A percentile compares a stretch with the other conserved stretches of the same genome.
Conservation (phyloP, 1,140 invertebrate species). For the Copidosoma floridanum region DNA sequence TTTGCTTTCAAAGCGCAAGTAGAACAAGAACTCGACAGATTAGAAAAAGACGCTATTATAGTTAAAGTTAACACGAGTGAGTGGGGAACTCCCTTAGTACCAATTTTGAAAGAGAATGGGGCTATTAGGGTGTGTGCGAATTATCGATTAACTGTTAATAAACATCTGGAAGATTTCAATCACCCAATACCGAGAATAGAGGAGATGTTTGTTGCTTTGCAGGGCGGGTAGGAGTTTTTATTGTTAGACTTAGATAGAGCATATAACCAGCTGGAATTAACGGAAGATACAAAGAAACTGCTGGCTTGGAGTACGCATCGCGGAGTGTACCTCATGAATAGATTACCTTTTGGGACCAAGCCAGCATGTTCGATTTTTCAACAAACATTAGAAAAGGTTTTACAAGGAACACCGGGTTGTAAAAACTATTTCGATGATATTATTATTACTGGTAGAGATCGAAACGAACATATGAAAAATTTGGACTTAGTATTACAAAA, state of each 20-base stretch:
- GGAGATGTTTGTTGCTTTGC: constrained; percentile 43
- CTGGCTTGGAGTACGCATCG: constrained; percentile 32
- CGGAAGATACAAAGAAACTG: constrained; percentile 29
- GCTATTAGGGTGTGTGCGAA: constrained; percentile 11
- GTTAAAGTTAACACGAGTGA: background rate
- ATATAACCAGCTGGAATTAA: constrained; percentile 26
- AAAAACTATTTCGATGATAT: constrained; percentile 19
- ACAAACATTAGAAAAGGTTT: background rate
- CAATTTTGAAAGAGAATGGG: constrained; percentile 2
- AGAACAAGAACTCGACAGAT: background rate
- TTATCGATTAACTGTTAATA: constrained; percentile 18
- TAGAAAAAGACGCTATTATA: constrained; percentile 7
- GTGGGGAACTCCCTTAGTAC: constrained; percentile 16
- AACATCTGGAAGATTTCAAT: constrained; percentile 30
- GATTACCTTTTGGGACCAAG: background rate
- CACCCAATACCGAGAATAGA: constrained; percentile 42
- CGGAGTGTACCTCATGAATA: constrained; percentile 12
- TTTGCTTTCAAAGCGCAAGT: constrained; percentile 13
- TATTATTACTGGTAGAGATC: background rate
- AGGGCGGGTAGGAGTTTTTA: constrained; percentile 35
- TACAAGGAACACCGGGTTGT: background rate
- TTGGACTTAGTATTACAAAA: background rate
- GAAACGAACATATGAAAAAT: constrained; percentile 9
- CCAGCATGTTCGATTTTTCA: constrained; percentile 10
- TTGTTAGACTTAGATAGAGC: constrained; percentile 24